phyloP scores from a whole-genome alignment of 2,113 vertebrate genomes.

The mouse (Mus musculus) region GRCm39 chr11:107850001-107850500 shows the following conservation, averaged over 20 bases:
- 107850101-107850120: too few relatives aligned
- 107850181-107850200: not conserved
- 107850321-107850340: not conserved
- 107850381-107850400: not conserved
- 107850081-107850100: not conserved
- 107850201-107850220: not conserved
- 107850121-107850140: too few relatives aligned
- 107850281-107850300: constrained; percentile 3
- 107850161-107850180: not conserved
- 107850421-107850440: not conserved
- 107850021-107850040: not conserved
- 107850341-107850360: not conserved
- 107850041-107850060: not conserved
- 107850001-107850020: not conserved
- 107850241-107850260: constrained; percentile 2
- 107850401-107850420: not conserved
- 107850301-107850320: not conserved
- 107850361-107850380: not conserved
- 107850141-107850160: not conserved
- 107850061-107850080: not conserved
- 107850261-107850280: not conserved
- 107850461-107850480: too few relatives aligned
- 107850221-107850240: too few relatives aligned
- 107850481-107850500: not conserved
- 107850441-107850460: not conserved